Conservation (phyloP, 2,113 vertebrate species). For the Nibea coibor region DNA sequence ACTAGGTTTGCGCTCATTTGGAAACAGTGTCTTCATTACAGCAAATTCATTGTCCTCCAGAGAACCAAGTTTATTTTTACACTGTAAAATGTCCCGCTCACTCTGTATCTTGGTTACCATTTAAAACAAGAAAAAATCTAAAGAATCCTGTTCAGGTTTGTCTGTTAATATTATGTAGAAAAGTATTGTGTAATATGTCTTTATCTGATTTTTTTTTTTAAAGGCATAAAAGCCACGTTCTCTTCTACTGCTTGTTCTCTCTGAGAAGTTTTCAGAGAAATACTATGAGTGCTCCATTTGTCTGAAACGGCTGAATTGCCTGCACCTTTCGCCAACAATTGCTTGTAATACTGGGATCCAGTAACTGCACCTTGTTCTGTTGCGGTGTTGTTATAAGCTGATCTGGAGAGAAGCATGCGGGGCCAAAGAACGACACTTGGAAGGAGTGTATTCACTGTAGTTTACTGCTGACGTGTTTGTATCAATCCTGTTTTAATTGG, state of each 20-base stretch:
- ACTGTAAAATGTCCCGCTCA: background rate
- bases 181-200: too few relatives aligned
- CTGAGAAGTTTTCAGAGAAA: background rate
- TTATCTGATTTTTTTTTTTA: too few relatives aligned
- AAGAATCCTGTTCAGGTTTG: background rate
- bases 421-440: background rate
- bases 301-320: background rate
- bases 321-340: background rate
- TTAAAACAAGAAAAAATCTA: too few relatives aligned
- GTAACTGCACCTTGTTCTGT: background rate
- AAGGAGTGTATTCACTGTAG: too few relatives aligned
- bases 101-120: background rate
- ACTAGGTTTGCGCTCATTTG: background rate
- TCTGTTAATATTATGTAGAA: background rate
- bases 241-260: background rate
- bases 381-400: slow-evolving; percentile 1
- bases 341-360: background rate
- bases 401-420: background rate
- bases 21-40: background rate
- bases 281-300: background rate
- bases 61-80: background rate
- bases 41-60: background rate
- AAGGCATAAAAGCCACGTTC: too few relatives aligned
- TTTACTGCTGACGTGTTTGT: too few relatives aligned
- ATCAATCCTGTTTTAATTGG: too few relatives aligned